Evolutionary conservation across 2,797 vertebrate species (phyloP), one percentile per base, ranked within the genome.

Genomic region (Harpagifer antarcticus): DNA sequence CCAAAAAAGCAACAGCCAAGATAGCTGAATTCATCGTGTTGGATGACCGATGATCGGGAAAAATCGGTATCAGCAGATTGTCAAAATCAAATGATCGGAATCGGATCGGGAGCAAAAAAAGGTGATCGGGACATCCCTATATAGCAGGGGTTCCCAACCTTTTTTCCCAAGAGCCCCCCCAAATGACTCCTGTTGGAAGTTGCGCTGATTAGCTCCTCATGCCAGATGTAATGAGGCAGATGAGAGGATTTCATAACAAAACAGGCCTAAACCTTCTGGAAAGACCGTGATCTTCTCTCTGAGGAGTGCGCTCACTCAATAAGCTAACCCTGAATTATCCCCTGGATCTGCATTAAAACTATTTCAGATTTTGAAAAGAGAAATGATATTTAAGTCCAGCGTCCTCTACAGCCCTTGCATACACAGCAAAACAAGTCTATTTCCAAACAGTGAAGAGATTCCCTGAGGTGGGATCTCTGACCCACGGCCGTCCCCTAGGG

Each of bases 401-500:
- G 61, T 47, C 45, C 40, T 9, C 27, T 19, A 55, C 42, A 56
- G 4, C 20, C 17, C 43, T 20, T 40, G 17, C 59, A 68, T 81
- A 84, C 58, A 76, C 19, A 76, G 57, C 48, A 66, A 75, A 78
- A 59, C 47, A 52, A 49, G 73, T 85, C 76, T 79, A 76, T 85
- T 86, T 84, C 68, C 20, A 82, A 81, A 80, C 82, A 83, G 66
- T 66, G 72, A 43, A 69, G 78, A 72, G 56, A 83, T 77, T 88
- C 91, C 84, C 73, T 8, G 61, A 60, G 79, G 74, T 61, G 63
- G 66, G 76, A 77, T 88, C 79, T 81, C 65, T 72, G 88, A 81
- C 82, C 73, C 76, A 55, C 23, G 61, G 80, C 76, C 31, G 65
- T 84, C 83, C 74, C 81, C 64, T 1, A n/a, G 82, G 83, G 82